Percentiles rank a stretch among this genome's conserved stretches.
Conservation (phyloP, 1,140 invertebrate genomes). For the Heliconius himera region DNA sequence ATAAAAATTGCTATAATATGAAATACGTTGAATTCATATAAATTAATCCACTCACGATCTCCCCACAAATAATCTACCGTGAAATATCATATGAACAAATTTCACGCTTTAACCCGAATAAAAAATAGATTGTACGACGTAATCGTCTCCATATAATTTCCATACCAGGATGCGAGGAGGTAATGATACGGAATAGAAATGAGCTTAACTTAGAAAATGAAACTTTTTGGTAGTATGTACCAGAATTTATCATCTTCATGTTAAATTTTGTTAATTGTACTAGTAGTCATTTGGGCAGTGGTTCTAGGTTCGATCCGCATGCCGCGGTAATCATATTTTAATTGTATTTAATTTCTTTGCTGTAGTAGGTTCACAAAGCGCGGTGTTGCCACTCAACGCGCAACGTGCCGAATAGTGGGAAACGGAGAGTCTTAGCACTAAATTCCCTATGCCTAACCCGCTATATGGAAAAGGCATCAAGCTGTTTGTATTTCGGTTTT, state of each 20-base stretch:
- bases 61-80: slow-evolving; percentile 54
- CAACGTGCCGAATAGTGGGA: not conserved
- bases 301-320: not conserved
- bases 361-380: not conserved
- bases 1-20: not conserved
- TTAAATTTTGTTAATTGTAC: not conserved
- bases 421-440: too few species aligned
- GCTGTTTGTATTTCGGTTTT: too few species aligned
- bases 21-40: slow-evolving; percentile 18
- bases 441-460: too few species aligned
- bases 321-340: not conserved
- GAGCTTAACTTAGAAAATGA: not conserved
- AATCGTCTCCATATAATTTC: slow-evolving; percentile 32
- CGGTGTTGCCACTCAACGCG: too few species aligned
- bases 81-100: slow-evolving; percentile 68
- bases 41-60: slow-evolving; percentile 43
- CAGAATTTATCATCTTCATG: not conserved
- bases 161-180: not conserved
- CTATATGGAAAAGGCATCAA: too few species aligned
- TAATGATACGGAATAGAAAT: not conserved
- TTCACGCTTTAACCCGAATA: slow-evolving; percentile 49
- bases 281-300: not conserved
- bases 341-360: not conserved
- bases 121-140: slow-evolving; percentile 48
- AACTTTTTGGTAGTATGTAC: not conserved